Base-by-base conservation (phyloP, 2,797 vertebrate species). In the Liasis olivaceus region DNA sequence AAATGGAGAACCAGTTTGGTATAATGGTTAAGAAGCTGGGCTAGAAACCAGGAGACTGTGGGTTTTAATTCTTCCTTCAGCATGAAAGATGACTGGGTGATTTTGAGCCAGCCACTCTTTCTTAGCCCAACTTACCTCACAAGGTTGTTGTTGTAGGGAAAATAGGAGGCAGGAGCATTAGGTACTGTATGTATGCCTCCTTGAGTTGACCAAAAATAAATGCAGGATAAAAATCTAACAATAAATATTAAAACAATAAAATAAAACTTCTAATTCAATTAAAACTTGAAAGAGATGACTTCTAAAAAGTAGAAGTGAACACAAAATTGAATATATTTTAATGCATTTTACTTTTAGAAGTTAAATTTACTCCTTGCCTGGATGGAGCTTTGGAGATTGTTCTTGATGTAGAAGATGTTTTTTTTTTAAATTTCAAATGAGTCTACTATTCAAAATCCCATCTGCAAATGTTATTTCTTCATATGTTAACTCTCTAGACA, bases 351-450 rank as follows among this genome's bases (percentile, higher is more conserved):
- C 69, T 87, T 93, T 89, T 51, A 69, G 81, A 77, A 91, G 2
- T 93, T 94, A 91, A 92, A 90, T 89, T 87, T 92, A 54, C 90
- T 56, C 51, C 56, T 96, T 94, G 15, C 69, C 42, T 81, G 5
- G 81, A 58, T 72, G 60, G 22, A 91, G 51, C 91, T 93, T 95
- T 72, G 86, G 66, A 62, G 90, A 54, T 91, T 92, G 87, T 64
- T 87, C 31, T 92, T 91, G 92, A 81, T 85, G 92, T 81, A 93
- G 93, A 84, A 92, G 92, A 0, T 60, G 13, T 58, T 20, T 20
- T 26, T 93, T 92, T 77, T 77, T 51, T 36, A 36, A 17, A 92
- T 88, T 95, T 93, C 93, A 94, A n/a, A 51, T 92, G 87, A 93
- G 59, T 5, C 0, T 88, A 13, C 28, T 77, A 26, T 88, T 69